Evolutionary conservation across 2,888 invertebrate genomes (phyloP), one percentile per base, ranked within the genome.

Genomic region (Cosmorhoe ocellata): DNA sequence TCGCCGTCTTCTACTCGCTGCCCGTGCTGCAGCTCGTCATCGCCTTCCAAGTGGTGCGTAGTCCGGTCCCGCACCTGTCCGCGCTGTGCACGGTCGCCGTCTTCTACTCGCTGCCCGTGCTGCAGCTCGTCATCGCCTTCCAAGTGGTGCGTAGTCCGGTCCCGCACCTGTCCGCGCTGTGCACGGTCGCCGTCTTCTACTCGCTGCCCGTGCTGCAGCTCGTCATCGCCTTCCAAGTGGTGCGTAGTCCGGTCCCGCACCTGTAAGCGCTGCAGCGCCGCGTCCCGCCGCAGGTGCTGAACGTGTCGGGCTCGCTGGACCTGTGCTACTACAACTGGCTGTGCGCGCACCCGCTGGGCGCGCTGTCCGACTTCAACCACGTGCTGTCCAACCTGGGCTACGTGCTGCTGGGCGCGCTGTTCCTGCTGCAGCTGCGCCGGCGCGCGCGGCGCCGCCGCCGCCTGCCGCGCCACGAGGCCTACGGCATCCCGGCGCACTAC

Each of bases 311-410:
- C n/a, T 94, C 97, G 76, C 93, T 96, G 80, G 97, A 98, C 89
- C 86, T 95, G 58, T 98, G 97, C 84, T 97, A 96, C 84, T 97
- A 97, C 89, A 98, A 98, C 85, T 97, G 97, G 86, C 87, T 95
- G 55, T 98, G 97, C 83, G 94, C 96, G 27, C 95, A 96, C 85
- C 96, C 96, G 0, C 84, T 94, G 43, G 94, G 94, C 43, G 84
- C 92, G 30, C 80, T 97, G 43, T 93, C 94, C 38, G 95, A 97
- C 76, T 97, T 97, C 82, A 97, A 97, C 91, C 97, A 97, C 79
- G 93, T 98, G 44, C 94, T 94, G 79, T 96, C 96, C 45, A 97
- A 97, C 87, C 91, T 95, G 47, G 96, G 96, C 34, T 97, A 97
- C 81, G 79, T 97, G 58, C 78, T 95, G 76, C 92, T 97, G 56